These are phyloP conservation scores for Autographa pulchrina DNA, from an alignment of 2,888 invertebrate genomes.

Conservation along the genomic window DNA sequence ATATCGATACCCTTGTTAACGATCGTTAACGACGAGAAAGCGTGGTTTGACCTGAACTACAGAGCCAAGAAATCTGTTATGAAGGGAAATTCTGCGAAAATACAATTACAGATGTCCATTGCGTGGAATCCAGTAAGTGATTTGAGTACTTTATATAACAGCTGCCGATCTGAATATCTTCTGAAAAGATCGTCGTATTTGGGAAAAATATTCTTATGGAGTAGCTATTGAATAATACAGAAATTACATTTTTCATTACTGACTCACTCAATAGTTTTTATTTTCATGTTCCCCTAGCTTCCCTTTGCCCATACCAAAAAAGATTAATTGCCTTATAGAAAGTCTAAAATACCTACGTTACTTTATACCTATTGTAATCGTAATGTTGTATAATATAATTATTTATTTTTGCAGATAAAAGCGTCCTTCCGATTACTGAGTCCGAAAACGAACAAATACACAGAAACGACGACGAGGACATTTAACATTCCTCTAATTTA, in stretches of 20 bases:
- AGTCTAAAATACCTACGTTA: too few relatives aligned
- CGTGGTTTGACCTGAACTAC: conserved; percentile 83
- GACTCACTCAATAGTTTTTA: neutral
- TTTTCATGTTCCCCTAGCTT: neutral
- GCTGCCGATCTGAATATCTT: neutral
- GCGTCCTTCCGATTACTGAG: conserved; percentile 81
- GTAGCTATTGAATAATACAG: too few relatives aligned
- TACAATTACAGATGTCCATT: conserved; percentile 82
- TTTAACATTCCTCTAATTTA: conserved; percentile 85
- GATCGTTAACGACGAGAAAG: conserved; percentile 80
- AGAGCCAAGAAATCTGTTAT: conserved; percentile 76
- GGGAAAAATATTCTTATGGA: too few relatives aligned
- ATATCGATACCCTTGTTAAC: conserved; percentile 81
- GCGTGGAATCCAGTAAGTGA: conserved; percentile 83
- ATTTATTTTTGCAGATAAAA: conserved; percentile 76
- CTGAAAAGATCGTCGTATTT: neutral
- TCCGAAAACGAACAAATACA: conserved; percentile 82
- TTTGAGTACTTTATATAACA: neutral
- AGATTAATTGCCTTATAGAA: neutral
- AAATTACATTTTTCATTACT: too few relatives aligned
- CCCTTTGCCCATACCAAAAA: neutral
- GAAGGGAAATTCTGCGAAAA: conserved; percentile 80
- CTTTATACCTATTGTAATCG: too few relatives aligned
- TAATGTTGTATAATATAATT: neutral
- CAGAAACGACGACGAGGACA: conserved; percentile 76